Evolutionary conservation across 1,140 invertebrate genomes (phyloP), one percentile per base, ranked within the genome.

Genomic region (Amphibalanus amphitrite): DNA sequence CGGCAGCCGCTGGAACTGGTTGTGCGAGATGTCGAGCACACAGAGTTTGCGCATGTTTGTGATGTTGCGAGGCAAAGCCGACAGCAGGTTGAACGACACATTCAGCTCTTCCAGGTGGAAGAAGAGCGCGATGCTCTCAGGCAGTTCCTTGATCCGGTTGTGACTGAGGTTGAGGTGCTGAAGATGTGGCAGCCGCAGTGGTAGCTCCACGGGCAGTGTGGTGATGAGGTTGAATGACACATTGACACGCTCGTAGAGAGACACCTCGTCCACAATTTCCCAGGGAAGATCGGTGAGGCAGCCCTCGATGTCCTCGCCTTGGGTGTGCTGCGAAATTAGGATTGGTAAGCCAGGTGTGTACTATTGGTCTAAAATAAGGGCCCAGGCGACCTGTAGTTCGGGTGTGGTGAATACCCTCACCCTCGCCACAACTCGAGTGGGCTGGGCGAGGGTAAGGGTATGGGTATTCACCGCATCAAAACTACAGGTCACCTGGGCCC

Each of bases 81-180:
- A 72, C 25, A 82, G 71, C 28, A 69, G n/a, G 73, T 82, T 82
- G 72, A 80, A 71, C 23, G 79, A 81, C 25, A 82, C 28, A 73
- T 82, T 79, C 38, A 81, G 67, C 74, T 81, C 75, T 70, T 77
- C 75, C 38, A 82, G 76, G 74, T 82, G 81, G 74, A 81, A 79
- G 25, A 81, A 74, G 10, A 81, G 75, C 15, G 78, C 78, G 73
- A 82, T 78, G 70, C 77, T 80, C 28, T 80, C 76, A 20, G 81
- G 81, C 15, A 82, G 74, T 17, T 33, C 47, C 30, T 73, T 59
- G 13, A 82, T 70, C 29, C 75, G 72, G 71, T 82, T 82, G 71
- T 81, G 75, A 71, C 79, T 81, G 10, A 82, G 74, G 72, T 81
- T 77, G 15, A 82, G 71, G 71, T 77, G 75, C 38, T 74, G 75